Conservation (phyloP, 1,140 invertebrate species). For the Vanessa tameamea region DNA sequence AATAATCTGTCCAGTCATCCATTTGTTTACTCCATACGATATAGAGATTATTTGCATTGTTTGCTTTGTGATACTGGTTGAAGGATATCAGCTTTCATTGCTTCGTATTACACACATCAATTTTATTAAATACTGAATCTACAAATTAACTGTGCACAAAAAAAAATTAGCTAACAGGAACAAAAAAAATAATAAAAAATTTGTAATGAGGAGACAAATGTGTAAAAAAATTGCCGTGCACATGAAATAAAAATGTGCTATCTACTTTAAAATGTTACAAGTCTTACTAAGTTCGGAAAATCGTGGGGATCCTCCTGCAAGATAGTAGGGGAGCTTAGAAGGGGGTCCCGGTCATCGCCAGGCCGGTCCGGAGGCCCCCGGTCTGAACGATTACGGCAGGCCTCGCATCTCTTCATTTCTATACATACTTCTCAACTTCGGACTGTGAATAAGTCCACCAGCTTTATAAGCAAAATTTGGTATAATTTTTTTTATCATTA, state of each 20-base stretch:
- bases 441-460: constrained; percentile 63
- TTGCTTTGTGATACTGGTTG: constrained; percentile 25
- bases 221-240: constrained; percentile 40
- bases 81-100: constrained; percentile 5
- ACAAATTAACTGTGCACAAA: neutral
- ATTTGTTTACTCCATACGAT: constrained; percentile 50
- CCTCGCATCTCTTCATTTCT: constrained; percentile 77
- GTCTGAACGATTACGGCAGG: constrained; percentile 66
- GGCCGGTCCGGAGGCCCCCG: constrained; percentile 54
- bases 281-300: constrained; percentile 70
- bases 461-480: constrained; percentile 30
- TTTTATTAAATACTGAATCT: neutral
- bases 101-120: neutral
- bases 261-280: constrained; percentile 53
- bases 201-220: constrained; percentile 17
- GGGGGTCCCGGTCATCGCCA: constrained; percentile 62
- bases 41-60: constrained; percentile 36
- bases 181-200: constrained; percentile 15
- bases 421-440: constrained; percentile 74
- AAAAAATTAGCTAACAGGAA: constrained; percentile 14
- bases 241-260: constrained; percentile 50
- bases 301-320: constrained; percentile 68
- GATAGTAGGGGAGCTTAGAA: constrained; percentile 63
- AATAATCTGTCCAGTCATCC: constrained; percentile 51
- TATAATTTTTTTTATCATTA: constrained; percentile 18